Percentiles rank a stretch among this genome's conserved stretches.
These are phyloP conservation scores for Urocyon cinereoargenteus DNA, from an alignment of 2,797 vertebrate species.

Conservation along the genomic window DNA sequence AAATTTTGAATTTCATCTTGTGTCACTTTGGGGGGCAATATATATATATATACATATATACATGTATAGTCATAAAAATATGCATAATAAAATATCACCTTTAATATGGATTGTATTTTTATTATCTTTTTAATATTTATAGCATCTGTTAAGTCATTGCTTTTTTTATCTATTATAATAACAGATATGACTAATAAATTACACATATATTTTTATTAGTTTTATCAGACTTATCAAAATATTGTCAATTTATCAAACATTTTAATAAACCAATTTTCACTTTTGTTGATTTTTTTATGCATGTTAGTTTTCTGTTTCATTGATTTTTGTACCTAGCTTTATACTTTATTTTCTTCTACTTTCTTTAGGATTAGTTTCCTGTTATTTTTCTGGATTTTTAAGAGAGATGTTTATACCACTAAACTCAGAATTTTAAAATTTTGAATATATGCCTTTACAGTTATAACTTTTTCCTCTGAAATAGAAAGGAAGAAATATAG, in stretches of 20 bases:
- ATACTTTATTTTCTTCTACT: neutral
- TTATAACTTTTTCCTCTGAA: neutral
- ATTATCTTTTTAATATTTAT: neutral
- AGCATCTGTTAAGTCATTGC: neutral
- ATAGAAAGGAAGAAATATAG: neutral
- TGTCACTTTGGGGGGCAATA: neutral
- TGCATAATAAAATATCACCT: neutral
- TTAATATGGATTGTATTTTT: neutral
- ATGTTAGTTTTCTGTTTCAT: neutral
- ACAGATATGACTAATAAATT: neutral
- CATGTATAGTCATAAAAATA: neutral
- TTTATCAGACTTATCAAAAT: neutral
- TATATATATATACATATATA: neutral
- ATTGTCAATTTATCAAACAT: constrained; percentile 11
- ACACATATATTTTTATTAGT: neutral
- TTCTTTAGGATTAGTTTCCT: neutral
- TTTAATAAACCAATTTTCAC: neutral
- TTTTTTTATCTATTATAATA: neutral
- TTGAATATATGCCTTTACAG: neutral
- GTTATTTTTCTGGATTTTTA: neutral
- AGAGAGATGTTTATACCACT: neutral
- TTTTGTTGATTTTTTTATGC: neutral
- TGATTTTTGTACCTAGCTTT: neutral
- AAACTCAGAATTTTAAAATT: neutral
- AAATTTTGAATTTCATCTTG: neutral